A percentile compares a stretch with the other conserved stretches of the same genome.
Evolutionary conservation across 2,797 vertebrate genomes (phyloP).

Genomic region (Sebastes diploproa): DNA sequence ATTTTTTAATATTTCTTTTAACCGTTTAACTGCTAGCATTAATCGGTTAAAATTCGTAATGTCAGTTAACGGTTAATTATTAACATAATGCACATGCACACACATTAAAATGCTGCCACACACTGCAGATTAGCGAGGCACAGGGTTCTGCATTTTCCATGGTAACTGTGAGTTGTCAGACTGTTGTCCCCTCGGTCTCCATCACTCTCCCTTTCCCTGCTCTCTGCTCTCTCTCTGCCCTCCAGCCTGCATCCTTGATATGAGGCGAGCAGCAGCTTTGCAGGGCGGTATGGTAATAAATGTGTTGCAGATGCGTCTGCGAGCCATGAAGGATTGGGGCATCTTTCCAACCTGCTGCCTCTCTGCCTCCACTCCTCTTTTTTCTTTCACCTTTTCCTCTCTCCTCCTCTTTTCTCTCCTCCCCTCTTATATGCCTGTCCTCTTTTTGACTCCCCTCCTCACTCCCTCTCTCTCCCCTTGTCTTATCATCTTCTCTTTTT

Average conservation of each 20-base stretch:
- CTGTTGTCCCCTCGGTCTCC: conserved; percentile 41
- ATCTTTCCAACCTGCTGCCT: conserved; percentile 59
- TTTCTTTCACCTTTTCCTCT: not conserved
- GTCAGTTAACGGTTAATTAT: too few relatives aligned
- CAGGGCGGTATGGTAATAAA: conserved; percentile 48
- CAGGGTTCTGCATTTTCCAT: conserved; percentile 34
- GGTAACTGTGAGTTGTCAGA: conserved; percentile 43
- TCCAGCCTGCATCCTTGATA: conserved; percentile 50
- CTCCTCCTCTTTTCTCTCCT: not conserved
- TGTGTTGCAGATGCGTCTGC: conserved; percentile 55
- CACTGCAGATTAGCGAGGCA: not conserved
- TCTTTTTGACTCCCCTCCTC: not conserved
- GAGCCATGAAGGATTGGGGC: conserved; percentile 50
- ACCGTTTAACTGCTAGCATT: too few relatives aligned
- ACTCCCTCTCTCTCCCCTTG: not conserved
- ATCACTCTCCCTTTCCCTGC: conserved; percentile 19
- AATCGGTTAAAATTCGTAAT: too few relatives aligned
- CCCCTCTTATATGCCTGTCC: not conserved
- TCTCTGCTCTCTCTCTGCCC: conserved; percentile 39
- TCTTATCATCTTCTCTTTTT: not conserved
- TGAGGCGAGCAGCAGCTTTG: conserved; percentile 37
- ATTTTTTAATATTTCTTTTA: too few relatives aligned
- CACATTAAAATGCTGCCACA: not conserved
- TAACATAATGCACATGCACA: not conserved
- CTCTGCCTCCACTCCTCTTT: conserved; percentile 24